Evolutionary conservation across 2,797 vertebrate genomes (phyloP).

Genomic region (Onychomys torridus): DNA sequence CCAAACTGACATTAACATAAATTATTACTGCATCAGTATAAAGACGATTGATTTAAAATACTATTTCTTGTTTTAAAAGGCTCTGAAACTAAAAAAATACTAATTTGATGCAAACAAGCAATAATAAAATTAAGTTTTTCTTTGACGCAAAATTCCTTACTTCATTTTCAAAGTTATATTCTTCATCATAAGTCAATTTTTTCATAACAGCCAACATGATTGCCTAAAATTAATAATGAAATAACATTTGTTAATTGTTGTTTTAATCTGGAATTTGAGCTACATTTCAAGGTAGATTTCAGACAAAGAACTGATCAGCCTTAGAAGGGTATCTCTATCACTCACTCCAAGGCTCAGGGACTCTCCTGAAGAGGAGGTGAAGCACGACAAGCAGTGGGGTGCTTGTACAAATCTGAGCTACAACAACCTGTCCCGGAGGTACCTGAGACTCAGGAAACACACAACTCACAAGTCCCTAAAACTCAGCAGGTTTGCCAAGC

Average conservation of each 20-base stretch:
- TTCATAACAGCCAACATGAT: slow-evolving; percentile 99
- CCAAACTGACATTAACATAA: background rate
- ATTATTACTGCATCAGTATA: background rate
- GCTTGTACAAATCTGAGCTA: background rate
- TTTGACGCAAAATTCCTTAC: slow-evolving; percentile 85
- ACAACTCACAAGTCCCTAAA: background rate
- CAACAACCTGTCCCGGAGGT: background rate
- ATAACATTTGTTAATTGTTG: slow-evolving; percentile 8
- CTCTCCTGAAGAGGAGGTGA: background rate
- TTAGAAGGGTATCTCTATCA: background rate
- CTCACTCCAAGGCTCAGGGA: background rate
- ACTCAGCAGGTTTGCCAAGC: background rate
- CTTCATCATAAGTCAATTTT: slow-evolving; percentile 98
- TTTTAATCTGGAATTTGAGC: slow-evolving; percentile 25
- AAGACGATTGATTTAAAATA: slow-evolving; percentile 19
- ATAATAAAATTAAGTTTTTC: slow-evolving; percentile 41
- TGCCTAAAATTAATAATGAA: slow-evolving; percentile 88
- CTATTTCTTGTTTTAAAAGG: slow-evolving; percentile 15
- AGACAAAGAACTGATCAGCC: background rate
- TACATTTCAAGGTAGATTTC: slow-evolving; percentile 11
- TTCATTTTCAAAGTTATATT: slow-evolving; percentile 99
- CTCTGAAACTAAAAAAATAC: slow-evolving; percentile 33
- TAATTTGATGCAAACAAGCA: slow-evolving; percentile 36
- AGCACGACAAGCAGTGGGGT: fast-evolving
- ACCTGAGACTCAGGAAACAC: background rate